phyloP scores from a whole-genome alignment of 2,888 invertebrate genomes.

The Brachyopa scutellaris region DNA sequence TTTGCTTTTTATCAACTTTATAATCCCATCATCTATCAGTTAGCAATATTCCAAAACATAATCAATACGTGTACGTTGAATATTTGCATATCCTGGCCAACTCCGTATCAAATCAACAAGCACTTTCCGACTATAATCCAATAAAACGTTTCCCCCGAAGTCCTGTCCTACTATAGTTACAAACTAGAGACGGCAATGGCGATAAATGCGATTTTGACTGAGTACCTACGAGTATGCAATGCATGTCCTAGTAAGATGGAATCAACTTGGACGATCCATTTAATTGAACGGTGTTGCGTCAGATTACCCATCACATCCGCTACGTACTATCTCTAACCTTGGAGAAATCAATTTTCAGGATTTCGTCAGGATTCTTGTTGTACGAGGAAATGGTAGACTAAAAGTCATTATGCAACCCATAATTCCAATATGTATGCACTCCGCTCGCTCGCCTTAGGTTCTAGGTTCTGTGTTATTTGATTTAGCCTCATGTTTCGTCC shows the following conservation, averaged over 20 bases:
- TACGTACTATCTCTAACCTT: neutral
- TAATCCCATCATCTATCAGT: too few species aligned
- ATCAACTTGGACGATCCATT: neutral
- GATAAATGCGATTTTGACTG: neutral
- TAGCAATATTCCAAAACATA: too few species aligned
- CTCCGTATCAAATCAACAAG: neutral
- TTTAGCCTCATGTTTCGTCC: neutral
- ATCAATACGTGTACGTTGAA: too few species aligned
- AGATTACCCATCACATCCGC: neutral
- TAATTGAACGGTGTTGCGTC: neutral
- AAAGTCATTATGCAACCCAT: constrained; percentile 19
- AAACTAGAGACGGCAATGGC: too few species aligned
- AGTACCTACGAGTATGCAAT: too few species aligned
- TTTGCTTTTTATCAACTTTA: too few species aligned
- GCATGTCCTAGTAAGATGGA: neutral
- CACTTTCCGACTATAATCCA: neutral
- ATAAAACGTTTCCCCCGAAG: neutral
- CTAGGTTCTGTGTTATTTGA: constrained; percentile 8
- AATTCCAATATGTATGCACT: constrained; percentile 6
- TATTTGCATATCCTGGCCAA: too few species aligned
- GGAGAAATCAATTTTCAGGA: constrained; percentile 11
- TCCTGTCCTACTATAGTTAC: neutral
- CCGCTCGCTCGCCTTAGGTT: neutral
- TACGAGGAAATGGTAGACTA: neutral
- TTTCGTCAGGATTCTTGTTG: neutral